Evolutionary conservation across 2,113 vertebrate genomes (phyloP).

Genomic region (Grus americana): DNA sequence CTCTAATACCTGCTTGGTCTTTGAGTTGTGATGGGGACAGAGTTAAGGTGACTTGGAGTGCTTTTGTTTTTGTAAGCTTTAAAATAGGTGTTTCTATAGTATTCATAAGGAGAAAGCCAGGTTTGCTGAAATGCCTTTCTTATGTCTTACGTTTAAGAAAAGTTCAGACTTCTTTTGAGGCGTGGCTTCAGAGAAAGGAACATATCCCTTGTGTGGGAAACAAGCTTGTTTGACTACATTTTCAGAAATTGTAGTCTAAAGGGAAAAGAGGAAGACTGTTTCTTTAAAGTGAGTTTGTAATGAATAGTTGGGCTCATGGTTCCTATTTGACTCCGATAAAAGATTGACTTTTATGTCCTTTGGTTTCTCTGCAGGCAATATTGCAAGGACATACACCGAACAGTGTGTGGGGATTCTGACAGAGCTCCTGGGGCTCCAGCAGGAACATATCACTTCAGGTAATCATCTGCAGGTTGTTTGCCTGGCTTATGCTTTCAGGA

Average conservation of each 20-base stretch:
- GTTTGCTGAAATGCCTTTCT: background rate
- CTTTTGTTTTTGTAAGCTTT: background rate
- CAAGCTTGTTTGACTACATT: background rate
- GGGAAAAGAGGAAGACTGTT: background rate
- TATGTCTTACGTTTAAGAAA: background rate
- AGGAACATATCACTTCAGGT: slow-evolving; percentile 96
- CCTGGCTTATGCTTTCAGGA: background rate
- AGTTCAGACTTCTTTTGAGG: background rate
- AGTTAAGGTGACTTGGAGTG: background rate
- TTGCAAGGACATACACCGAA: slow-evolving; percentile 91
- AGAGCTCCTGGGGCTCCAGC: slow-evolving; percentile 87
- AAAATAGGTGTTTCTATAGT: background rate
- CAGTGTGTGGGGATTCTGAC: slow-evolving; percentile 89
- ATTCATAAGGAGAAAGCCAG: background rate
- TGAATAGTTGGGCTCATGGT: background rate
- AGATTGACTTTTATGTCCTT: background rate
- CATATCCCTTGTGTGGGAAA: background rate
- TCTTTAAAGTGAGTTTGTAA: background rate
- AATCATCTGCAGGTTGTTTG: background rate
- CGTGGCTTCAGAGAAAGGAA: background rate
- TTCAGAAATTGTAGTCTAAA: background rate
- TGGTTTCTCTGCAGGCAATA: slow-evolving; percentile 77
- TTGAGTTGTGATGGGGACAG: background rate
- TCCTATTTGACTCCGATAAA: background rate
- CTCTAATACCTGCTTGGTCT: background rate